Conservation (phyloP, 2,888 invertebrate species). For the Bibio marci region DNA sequence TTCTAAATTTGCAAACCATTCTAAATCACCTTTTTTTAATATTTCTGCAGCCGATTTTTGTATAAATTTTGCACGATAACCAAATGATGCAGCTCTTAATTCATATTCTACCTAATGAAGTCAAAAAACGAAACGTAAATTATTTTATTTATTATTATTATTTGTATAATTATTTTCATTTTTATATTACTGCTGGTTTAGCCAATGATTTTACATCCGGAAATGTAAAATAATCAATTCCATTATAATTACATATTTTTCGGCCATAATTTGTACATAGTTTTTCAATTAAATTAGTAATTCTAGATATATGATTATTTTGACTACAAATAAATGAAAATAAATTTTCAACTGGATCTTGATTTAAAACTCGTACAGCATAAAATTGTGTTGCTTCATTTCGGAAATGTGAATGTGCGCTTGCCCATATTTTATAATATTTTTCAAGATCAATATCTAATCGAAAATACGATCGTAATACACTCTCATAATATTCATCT, state of each 20-base stretch:
- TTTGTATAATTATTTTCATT: no score
- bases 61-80: slow-evolving; percentile 79
- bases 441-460: slow-evolving; percentile 51
- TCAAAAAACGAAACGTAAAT: background rate
- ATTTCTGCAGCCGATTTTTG: slow-evolving; percentile 55
- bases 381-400: slow-evolving; percentile 47
- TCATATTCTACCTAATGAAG: slow-evolving; percentile 43
- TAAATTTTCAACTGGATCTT: slow-evolving; percentile 83
- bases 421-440: slow-evolving; percentile 59
- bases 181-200: no score
- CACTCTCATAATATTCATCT: slow-evolving; percentile 27
- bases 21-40: slow-evolving; percentile 43
- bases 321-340: slow-evolving; percentile 96
- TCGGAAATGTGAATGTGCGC: slow-evolving; percentile 55
- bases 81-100: slow-evolving; percentile 60
- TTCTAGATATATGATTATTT: slow-evolving; percentile 89
- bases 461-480: slow-evolving; percentile 57
- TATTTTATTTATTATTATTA: background rate
- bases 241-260: slow-evolving; percentile 49
- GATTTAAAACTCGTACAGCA: slow-evolving; percentile 80
- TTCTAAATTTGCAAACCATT: slow-evolving; percentile 57
- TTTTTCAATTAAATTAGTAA: slow-evolving; percentile 81
- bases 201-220: slow-evolving; percentile 53
- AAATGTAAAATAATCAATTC: slow-evolving; percentile 53
- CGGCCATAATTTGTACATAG: slow-evolving; percentile 67